Conservation (phyloP, 2,888 invertebrate genomes). For the Hoplodrina ambigua region DNA sequence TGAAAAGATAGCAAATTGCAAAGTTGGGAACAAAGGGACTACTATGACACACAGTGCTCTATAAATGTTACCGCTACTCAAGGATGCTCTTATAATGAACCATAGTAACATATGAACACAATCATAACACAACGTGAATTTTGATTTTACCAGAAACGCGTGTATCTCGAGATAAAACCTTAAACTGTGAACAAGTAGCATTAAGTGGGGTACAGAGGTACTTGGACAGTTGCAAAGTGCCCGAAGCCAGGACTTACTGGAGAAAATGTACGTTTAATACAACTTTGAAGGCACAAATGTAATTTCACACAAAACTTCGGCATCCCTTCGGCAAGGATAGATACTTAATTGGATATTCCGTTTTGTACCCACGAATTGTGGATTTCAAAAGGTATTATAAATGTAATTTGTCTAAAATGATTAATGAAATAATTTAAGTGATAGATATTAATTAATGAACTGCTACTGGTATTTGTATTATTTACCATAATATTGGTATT, state of each 20-base stretch:
- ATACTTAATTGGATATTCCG: constrained; percentile 28
- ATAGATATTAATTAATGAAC: no score
- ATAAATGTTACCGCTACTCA: neutral
- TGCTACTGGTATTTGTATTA: no score
- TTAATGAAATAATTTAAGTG: neutral
- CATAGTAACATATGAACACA: neutral
- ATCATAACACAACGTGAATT: neutral
- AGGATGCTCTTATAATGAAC: neutral
- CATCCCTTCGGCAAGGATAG: constrained; percentile 28
- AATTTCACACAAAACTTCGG: constrained; percentile 54
- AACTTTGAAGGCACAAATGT: constrained; percentile 51
- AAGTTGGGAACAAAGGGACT: neutral
- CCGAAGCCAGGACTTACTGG: constrained; percentile 36
- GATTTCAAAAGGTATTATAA: neutral
- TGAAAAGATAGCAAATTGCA: neutral
- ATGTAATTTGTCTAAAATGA: neutral
- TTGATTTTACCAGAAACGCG: constrained; percentile 9
- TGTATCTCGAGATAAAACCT: constrained; percentile 15
- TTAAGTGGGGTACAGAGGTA: constrained; percentile 39
- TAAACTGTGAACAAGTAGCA: constrained; percentile 19
- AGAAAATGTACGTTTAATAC: constrained; percentile 39
- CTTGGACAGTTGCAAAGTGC: constrained; percentile 46
- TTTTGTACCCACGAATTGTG: constrained; percentile 13
- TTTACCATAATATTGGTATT: neutral
- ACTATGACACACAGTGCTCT: neutral